phyloP scores from a whole-genome alignment of 2,113 vertebrate species.

The Xiphophorus maculatus region DNA sequence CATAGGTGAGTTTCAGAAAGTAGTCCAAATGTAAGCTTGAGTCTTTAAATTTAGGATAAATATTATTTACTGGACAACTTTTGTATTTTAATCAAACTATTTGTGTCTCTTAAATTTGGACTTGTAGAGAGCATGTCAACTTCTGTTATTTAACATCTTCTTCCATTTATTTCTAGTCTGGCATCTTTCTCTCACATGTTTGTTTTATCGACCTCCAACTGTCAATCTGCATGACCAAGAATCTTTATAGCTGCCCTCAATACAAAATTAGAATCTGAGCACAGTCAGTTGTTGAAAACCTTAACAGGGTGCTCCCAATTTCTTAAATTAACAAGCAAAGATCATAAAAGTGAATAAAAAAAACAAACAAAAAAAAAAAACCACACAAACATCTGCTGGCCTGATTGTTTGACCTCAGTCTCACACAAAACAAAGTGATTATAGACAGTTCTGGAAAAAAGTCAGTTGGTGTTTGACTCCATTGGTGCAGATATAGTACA shows the following conservation, averaged over 20 bases:
- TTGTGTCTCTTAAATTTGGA: too few relatives aligned
- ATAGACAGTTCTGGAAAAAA: slow-evolving; percentile 28
- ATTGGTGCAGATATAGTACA: slow-evolving; percentile 15
- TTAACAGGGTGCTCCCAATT: not conserved
- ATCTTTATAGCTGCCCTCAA: not conserved
- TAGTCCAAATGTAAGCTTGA: too few relatives aligned
- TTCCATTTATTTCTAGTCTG: not conserved
- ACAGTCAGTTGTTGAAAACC: not conserved
- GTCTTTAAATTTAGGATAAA: too few relatives aligned
- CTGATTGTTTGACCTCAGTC: slow-evolving; percentile 30
- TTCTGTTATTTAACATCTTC: not conserved
- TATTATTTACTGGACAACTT: too few relatives aligned
- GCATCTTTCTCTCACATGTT: not conserved
- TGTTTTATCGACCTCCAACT: slow-evolving; percentile 9
- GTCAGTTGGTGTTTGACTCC: slow-evolving; percentile 27
- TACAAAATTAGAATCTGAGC: slow-evolving; percentile 1
- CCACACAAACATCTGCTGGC: not conserved
- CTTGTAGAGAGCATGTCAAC: too few relatives aligned
- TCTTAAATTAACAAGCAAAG: not conserved
- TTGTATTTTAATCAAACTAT: too few relatives aligned
- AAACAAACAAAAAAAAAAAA: too few relatives aligned
- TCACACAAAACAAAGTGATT: slow-evolving; percentile 28
- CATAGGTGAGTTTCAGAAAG: too few relatives aligned
- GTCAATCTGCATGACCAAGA: slow-evolving; percentile 7
- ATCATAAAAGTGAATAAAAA: not conserved